Evolutionary conservation across 2,113 vertebrate genomes (phyloP), one percentile per base, ranked within the genome.

Genomic region (Serilophus lunatus): DNA sequence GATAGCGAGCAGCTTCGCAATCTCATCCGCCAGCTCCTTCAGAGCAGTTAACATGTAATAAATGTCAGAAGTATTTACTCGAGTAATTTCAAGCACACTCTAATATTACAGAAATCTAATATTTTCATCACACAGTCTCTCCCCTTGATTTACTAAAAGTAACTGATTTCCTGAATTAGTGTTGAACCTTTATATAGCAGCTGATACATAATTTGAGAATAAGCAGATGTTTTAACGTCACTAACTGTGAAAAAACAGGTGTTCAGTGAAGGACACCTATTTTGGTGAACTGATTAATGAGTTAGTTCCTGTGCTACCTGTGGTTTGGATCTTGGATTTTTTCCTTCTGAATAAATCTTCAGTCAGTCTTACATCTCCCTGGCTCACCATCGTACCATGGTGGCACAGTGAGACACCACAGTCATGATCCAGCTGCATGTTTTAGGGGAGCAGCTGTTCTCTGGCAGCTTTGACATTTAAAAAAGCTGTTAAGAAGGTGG

Each of bases 181-280:
- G 16, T 4, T 65, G 40, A 88, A 50, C 54, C 36, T 69, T 69
- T 68, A 44, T 57, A 38, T 7, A 83, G 59, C 17, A 80, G 50
- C 66, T 82, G 70, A 16, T 66, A 56, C 3, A 28, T 28, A 74
- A 81, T 64, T 75, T 63, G 60, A 90, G 69, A 91, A 24, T 54
- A 81, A 80, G 50, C 82, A 93, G 77, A 66, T 86, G 53, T 93
- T 95, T 66, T 75, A 88, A n/a, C 54, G 42, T 93, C 63, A 76
- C 53, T 88, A 50, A 47, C 63, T 92, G 38, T 77, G 68, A 40
- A 83, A n/a, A 77, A 90, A 19, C 82, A 86, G 79, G 50, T 86
- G 71, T 90, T 93, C 71, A 74, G 42, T 83, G 86, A 90, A 77
- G 68, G 85, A 88, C 71, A 65, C 35, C 14, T 61, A 12, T 61